A percentile compares a stretch with the other conserved stretches of the same genome.
Evolutionary conservation across 1,140 invertebrate species (phyloP).

Genomic region (Parasteatoda tepidariorum): DNA sequence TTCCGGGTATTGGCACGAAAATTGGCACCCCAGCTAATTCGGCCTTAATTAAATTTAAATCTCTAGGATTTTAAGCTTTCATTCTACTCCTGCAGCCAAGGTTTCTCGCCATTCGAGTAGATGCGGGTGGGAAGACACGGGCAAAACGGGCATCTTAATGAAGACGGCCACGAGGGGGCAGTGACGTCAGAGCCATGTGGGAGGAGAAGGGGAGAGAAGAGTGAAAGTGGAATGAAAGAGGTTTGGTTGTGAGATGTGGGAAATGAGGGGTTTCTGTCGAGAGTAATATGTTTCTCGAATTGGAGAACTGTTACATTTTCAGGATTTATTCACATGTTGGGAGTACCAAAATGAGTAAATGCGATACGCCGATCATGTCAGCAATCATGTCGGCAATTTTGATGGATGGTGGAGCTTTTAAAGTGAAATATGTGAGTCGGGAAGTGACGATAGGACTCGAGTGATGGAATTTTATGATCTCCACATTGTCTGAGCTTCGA

Average conservation of each 20-base stretch:
- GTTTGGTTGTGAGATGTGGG: too few relatives aligned
- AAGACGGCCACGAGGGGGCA: slow-evolving; percentile 13
- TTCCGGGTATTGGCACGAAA: slow-evolving; percentile 55
- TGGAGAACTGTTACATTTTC: slow-evolving; percentile 5
- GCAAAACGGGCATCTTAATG: slow-evolving; percentile 9
- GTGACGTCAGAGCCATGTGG: slow-evolving; percentile 18
- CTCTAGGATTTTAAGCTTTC: slow-evolving; percentile 54
- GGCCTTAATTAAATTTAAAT: slow-evolving; percentile 54
- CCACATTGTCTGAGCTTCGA: background rate
- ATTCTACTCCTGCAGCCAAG: background rate
- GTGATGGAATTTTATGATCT: background rate
- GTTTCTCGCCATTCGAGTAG: too few relatives aligned
- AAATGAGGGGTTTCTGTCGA: background rate
- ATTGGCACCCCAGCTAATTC: slow-evolving; percentile 54
- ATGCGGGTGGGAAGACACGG: background rate
- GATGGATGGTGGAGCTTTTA: slow-evolving; percentile 29
- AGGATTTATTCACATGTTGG: slow-evolving; percentile 42
- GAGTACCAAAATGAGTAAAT: background rate
- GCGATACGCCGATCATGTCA: background rate
- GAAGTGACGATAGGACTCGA: background rate
- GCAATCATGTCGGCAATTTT: slow-evolving; percentile 37
- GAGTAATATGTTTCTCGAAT: slow-evolving; percentile 36
- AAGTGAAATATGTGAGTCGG: background rate
- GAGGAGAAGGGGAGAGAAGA: background rate
- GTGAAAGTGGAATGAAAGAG: too few relatives aligned